Base-by-base conservation (phyloP, 2,797 vertebrate genomes). In the Cyclopterus lumpus region DNA sequence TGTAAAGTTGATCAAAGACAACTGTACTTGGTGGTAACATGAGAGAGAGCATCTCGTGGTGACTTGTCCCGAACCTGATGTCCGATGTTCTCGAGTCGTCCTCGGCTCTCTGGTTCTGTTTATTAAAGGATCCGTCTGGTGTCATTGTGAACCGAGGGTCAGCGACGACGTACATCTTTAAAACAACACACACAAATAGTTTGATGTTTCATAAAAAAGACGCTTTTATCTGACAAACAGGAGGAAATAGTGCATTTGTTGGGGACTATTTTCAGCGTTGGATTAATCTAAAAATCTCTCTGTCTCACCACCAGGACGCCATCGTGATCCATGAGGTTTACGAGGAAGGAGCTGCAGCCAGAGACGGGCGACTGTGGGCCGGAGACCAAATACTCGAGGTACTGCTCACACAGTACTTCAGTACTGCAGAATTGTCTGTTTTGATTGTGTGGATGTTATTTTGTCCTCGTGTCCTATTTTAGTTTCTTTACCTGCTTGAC, bases 321-420 rank as follows among this genome's bases (percentile, higher is more conserved):
- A 97, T 99, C 3, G 95, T 99, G 84, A 98, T 99, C 84, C 98
- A 99, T 70, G 97, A 99, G 93, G 97, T 99, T 6, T 99, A 99
- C 58, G 97, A 98, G 75, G 98, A 99, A 89, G 98, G 98, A 28
- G 97, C 98, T 8, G 98, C 98, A 44, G 97, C 97, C 28, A 94
- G 96, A 80, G 98, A 99, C 28, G 96, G 96, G 6, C 94, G 98
- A 18, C 96, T 99, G n/a, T 98, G 97, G 97, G 96, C 97, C 0
- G 97, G 97, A 28, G 97, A 99, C 89, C 97, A 99, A 85, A 97
- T 99, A 68, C 91, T 99, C 7, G 96, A 99, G 96, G 92, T 92
- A 78, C 53, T 92, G 73, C 42, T 51, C 18, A 4, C 3, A 0
- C 22, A 66, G 7, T 38, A 46, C 70, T 26, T 3, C 14, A 20